Base-by-base conservation (phyloP, 2,888 invertebrate genomes). In the Hypomecis punctinalis region DNA sequence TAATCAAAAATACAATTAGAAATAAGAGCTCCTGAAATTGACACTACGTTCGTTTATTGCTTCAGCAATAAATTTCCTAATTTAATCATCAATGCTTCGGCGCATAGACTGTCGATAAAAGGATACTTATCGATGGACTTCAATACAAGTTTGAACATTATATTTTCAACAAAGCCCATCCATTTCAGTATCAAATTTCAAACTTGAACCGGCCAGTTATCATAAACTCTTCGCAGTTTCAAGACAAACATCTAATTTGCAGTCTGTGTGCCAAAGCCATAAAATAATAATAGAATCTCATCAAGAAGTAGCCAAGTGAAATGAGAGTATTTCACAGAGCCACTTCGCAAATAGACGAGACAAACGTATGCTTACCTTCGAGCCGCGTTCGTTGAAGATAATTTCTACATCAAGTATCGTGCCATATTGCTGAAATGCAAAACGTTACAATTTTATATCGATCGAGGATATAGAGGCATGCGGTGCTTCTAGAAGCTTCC, bases 351-450 rank as follows among this genome's bases (percentile, higher is more conserved):
- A 64, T 56, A 54, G 62, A 64, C 63, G 63, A 71, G 71, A 72
- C 67, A 64, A 70, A 76, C 67, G 72, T 40, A 71, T 82, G 90
- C 98, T 96, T 97, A 99, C 99, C 98, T 99, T 99, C 82, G 99
- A 99, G 93, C 99, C 99, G 80, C 99, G 95, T 94, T 99, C 99
- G 94, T 99, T 99, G 95, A 99, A 99, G 93, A 99, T 99, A 86
- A 99, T 99, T 96, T 99, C 99, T 93, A 99, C 99, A 94, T 99
- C 99, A 92, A 99, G 95, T 90, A 99, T 99, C 85, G 97, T 96
- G 89, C 99, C 99, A 94, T 97, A 99, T 97, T 99, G 98, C 98
- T 99, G 95, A 86, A 96, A 96, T 89, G 86, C 82, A 93, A 93
- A 91, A 90, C 74, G 76, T 76, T 68, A 70, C 48, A 74, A 77